Percentiles rank a stretch among this genome's conserved stretches.
Conservation (phyloP, 2,797 vertebrate species). For the Graptemys geographica region DNA sequence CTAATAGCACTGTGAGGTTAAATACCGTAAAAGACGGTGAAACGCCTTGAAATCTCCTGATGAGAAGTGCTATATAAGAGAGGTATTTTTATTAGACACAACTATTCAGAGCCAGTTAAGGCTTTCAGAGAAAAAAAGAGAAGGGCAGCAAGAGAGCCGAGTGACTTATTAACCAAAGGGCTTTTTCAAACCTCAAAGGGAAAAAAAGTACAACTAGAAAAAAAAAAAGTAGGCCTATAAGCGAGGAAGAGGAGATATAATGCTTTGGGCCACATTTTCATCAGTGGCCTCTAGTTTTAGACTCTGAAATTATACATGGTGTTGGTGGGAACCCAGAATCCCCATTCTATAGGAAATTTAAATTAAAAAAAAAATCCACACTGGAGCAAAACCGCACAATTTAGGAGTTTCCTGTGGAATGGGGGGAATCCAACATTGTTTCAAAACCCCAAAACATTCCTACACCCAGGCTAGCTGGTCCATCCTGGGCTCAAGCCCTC, state of each 20-base stretch:
- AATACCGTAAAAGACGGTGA: background rate
- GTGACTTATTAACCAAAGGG: background rate
- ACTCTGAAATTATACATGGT: background rate
- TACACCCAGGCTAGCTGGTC: background rate
- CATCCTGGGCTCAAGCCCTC: background rate
- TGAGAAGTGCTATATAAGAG: background rate
- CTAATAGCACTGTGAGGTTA: background rate
- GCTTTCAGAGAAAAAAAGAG: slow-evolving; percentile 10
- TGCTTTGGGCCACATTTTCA: background rate
- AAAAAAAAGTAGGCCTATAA: background rate
- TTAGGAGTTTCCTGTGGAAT: background rate
- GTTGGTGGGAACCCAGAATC: background rate
- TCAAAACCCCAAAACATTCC: background rate
- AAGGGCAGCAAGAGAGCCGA: background rate
- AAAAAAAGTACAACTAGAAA: background rate
- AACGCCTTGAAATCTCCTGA: background rate
- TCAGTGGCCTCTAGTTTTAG: background rate
- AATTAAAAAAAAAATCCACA: background rate
- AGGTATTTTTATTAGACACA: background rate
- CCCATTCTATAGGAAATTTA: background rate
- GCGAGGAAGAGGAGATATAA: background rate
- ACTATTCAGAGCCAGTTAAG: background rate
- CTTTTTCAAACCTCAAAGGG: background rate
- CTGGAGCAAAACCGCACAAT: background rate
- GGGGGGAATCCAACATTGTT: background rate